Evolutionary conservation across 2,113 vertebrate species (phyloP).

Genomic region (Actenoides hombroni): DNA sequence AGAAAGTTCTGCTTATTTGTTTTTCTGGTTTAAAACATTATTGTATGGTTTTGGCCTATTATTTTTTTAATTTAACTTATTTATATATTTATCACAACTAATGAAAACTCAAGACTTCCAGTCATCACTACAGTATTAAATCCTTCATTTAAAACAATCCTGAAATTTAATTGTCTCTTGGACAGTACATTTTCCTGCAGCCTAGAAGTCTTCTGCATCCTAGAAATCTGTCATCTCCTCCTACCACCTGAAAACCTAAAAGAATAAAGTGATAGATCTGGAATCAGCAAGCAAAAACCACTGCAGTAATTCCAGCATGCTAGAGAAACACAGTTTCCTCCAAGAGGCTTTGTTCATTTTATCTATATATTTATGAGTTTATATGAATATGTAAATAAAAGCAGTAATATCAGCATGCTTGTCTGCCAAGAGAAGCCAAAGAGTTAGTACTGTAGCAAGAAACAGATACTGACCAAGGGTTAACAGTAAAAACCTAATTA

Average conservation of each 20-base stretch:
- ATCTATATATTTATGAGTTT: neutral
- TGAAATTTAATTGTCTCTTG: neutral
- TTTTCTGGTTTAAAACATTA: neutral
- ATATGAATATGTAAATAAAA: neutral
- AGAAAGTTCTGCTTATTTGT: neutral
- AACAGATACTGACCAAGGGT: neutral
- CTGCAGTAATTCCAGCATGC: neutral
- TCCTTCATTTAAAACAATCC: neutral
- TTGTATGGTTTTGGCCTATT: neutral
- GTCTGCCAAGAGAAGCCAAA: neutral
- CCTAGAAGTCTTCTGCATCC: neutral
- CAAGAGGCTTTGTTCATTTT: neutral
- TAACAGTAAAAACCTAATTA: neutral
- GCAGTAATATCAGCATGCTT: neutral
- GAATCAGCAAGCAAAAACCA: neutral
- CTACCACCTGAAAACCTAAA: neutral
- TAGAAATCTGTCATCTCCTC: neutral
- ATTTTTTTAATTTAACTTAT: too few relatives aligned
- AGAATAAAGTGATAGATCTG: neutral
- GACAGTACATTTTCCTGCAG: neutral
- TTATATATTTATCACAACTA: neutral
- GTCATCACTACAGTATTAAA: neutral
- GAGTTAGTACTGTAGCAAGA: neutral
- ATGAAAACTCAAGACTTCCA: neutral
- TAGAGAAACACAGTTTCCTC: neutral